Conservation (phyloP, 2,888 invertebrate species). For the Drosophila cognata region DNA sequence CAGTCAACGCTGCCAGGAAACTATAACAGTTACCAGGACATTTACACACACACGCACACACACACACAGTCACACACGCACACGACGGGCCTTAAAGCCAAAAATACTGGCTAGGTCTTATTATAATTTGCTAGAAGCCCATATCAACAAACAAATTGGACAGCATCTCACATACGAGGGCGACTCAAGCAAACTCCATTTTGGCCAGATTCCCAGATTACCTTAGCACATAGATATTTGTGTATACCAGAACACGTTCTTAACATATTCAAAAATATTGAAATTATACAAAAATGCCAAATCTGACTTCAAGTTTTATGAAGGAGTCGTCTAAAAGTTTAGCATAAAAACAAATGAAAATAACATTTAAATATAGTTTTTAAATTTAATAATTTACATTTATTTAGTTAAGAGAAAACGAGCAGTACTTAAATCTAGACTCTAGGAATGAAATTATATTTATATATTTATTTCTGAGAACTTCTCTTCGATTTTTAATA, state of each 20-base stretch:
- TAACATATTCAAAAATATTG: background rate
- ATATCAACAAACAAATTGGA: constrained; percentile 42
- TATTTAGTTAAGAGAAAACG: too few species aligned
- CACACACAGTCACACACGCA: background rate
- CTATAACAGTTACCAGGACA: constrained; percentile 36
- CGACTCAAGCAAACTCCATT: constrained; percentile 1
- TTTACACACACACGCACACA: background rate
- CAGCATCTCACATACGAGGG: constrained; percentile 25
- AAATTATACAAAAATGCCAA: background rate
- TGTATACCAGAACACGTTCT: background rate
- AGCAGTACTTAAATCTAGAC: too few species aligned
- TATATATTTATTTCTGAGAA: background rate
- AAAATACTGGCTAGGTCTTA: constrained; percentile 24
- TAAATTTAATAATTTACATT: background rate
- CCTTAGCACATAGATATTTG: background rate
- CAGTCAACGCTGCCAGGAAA: constrained; percentile 59
- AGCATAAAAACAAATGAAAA: background rate
- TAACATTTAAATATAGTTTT: background rate
- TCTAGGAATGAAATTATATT: background rate
- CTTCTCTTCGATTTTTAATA: background rate
- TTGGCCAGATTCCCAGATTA: background rate
- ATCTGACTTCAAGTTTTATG: background rate
- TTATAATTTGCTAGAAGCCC: constrained; percentile 59
- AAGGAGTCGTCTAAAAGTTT: background rate
- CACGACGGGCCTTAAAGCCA: background rate